Conservation (phyloP, 2,113 vertebrate species). For the Halichoerus grypus region DNA sequence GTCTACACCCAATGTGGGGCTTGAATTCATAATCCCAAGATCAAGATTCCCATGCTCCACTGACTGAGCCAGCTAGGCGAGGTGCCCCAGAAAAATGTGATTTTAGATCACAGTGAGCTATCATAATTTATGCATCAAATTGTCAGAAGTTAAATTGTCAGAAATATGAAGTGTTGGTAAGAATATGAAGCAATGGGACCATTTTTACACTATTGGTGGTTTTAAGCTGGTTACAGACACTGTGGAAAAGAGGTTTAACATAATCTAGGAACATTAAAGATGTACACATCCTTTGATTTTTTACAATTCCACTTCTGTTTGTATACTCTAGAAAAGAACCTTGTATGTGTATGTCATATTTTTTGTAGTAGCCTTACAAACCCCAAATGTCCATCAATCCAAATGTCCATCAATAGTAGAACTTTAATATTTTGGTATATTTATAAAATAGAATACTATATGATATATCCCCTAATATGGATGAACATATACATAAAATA, state of each 20-base stretch:
- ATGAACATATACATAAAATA: not conserved
- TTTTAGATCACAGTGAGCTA: not conserved
- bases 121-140: not conserved
- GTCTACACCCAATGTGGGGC: not conserved
- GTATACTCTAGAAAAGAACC: not conserved
- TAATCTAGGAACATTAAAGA: not conserved
- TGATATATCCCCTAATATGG: not conserved
- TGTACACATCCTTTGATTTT: not conserved
- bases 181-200: not conserved
- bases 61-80: not conserved
- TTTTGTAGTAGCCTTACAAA: not conserved
- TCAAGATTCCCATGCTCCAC: not conserved
- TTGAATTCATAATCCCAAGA: not conserved
- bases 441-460: not conserved
- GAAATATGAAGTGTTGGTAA: slow-evolving; percentile 32
- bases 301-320: not conserved
- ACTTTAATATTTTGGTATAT: not conserved
- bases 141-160: not conserved
- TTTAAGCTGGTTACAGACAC: not conserved
- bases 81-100: not conserved
- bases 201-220: not conserved
- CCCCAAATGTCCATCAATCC: not conserved
- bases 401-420: not conserved
- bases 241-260: not conserved
- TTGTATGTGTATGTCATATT: not conserved